phyloP scores from a whole-genome alignment of 2,113 vertebrate genomes.

The Phaetusa simplex region DNA sequence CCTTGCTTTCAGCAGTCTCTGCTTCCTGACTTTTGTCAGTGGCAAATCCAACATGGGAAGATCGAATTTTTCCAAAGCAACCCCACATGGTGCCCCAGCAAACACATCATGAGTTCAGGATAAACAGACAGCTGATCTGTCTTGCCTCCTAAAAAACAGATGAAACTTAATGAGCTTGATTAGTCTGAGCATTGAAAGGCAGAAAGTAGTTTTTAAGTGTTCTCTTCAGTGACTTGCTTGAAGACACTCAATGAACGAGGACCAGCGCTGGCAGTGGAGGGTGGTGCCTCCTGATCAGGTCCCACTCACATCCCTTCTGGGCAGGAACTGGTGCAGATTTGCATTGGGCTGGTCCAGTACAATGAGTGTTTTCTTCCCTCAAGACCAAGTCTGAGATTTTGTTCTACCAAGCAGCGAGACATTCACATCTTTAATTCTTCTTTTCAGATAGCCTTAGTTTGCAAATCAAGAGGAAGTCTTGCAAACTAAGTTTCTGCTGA shows the following conservation, averaged over 20 bases:
- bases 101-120: not conserved
- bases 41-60: not conserved
- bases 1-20: not conserved
- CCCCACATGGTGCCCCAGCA: not conserved
- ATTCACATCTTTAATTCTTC: not conserved
- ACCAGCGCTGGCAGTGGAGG: not conserved
- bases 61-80: not conserved
- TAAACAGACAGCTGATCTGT: not conserved
- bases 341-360: not conserved
- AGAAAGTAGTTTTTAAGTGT: not conserved
- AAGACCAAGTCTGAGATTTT: not conserved
- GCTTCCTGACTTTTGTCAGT: not conserved
- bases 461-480: constrained; percentile 50
- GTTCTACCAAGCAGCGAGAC: not conserved
- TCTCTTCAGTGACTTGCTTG: not conserved
- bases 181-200: not conserved
- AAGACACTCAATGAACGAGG: not conserved
- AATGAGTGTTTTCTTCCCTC: not conserved
- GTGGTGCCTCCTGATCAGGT: not conserved
- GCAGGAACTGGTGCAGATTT: not conserved
- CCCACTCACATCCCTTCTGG: not conserved
- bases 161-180: not conserved
- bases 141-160: not conserved
- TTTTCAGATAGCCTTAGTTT: not conserved
- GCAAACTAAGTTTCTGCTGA: constrained; percentile 33